Conservation (phyloP, 2,888 invertebrate species). For the Napeogenes inachia region DNA sequence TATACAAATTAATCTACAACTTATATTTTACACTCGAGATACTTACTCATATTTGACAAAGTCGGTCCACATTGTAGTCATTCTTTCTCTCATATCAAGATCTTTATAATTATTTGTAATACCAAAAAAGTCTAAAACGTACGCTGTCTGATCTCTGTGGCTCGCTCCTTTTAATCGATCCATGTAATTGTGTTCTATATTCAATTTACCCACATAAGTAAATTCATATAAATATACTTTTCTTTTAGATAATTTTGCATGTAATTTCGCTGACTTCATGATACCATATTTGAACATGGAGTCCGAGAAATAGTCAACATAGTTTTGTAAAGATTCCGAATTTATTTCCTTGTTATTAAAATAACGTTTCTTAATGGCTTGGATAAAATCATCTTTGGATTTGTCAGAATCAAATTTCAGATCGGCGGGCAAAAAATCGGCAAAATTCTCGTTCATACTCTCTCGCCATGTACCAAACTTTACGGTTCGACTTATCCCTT, state of each 20-base stretch:
- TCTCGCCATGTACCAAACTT: conserved; percentile 57
- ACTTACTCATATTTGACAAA: conserved; percentile 64
- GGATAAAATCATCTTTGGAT: conserved; percentile 41
- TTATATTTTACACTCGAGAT: conserved; percentile 2
- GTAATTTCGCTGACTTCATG: conserved; percentile 57
- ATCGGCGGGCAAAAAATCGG: conserved; percentile 61
- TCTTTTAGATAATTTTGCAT: conserved; percentile 41
- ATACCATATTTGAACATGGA: conserved; percentile 65
- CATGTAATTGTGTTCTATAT: conserved; percentile 55
- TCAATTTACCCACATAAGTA: conserved; percentile 58
- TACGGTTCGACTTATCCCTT: conserved; percentile 60
- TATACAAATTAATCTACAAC: conserved; percentile 5
- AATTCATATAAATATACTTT: conserved; percentile 64
- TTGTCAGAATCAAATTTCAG: conserved; percentile 46
- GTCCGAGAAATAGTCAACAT: conserved; percentile 65
- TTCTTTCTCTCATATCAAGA: conserved; percentile 55
- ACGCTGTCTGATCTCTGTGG: conserved; percentile 65
- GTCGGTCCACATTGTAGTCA: conserved; percentile 67
- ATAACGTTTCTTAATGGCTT: conserved; percentile 50
- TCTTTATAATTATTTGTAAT: conserved; percentile 51
- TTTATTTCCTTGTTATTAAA: conserved; percentile 53
- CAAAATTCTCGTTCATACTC: conserved; percentile 62
- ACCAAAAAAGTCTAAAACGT: conserved; percentile 58
- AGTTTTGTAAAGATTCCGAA: conserved; percentile 46
- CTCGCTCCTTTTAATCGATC: conserved; percentile 61